Conservation (phyloP, 2,888 invertebrate species). For the Pollenia labialis region DNA sequence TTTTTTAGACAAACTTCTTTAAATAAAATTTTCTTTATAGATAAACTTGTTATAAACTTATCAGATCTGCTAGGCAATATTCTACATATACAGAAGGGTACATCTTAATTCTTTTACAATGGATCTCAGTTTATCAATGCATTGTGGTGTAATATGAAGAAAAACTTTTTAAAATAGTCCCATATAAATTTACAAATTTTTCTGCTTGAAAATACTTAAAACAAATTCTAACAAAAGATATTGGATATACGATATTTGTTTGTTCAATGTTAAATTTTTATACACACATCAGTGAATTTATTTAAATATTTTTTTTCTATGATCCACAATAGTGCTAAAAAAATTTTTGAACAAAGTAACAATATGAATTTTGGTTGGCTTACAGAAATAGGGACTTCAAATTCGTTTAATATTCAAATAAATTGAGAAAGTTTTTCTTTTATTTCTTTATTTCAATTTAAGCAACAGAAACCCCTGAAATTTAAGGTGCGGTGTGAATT, state of each 20-base stretch:
- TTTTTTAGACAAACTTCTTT: too few species aligned
- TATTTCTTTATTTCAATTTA: too few species aligned
- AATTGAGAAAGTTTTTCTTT: too few species aligned
- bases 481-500: too few species aligned
- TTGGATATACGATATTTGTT: neutral
- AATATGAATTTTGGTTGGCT: too few species aligned
- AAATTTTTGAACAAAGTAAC: neutral
- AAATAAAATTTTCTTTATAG: too few species aligned
- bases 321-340: neutral
- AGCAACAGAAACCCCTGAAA: too few species aligned
- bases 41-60: too few species aligned
- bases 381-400: too few species aligned
- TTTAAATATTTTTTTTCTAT: neutral
- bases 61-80: conserved; percentile 24
- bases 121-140: conserved; percentile 51
- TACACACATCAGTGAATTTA: conserved; percentile 26
- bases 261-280: conserved; percentile 22
- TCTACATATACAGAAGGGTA: neutral
- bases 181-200: conserved; percentile 42
- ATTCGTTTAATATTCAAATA: too few species aligned
- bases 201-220: conserved; percentile 12
- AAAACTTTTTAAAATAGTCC: conserved; percentile 13
- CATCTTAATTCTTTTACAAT: conserved; percentile 27
- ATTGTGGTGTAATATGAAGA: conserved; percentile 40
- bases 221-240: neutral